Evolutionary conservation across 2,113 vertebrate species (phyloP), one percentile per base, ranked within the genome.

Genomic region (Connochaetes taurinus): DNA sequence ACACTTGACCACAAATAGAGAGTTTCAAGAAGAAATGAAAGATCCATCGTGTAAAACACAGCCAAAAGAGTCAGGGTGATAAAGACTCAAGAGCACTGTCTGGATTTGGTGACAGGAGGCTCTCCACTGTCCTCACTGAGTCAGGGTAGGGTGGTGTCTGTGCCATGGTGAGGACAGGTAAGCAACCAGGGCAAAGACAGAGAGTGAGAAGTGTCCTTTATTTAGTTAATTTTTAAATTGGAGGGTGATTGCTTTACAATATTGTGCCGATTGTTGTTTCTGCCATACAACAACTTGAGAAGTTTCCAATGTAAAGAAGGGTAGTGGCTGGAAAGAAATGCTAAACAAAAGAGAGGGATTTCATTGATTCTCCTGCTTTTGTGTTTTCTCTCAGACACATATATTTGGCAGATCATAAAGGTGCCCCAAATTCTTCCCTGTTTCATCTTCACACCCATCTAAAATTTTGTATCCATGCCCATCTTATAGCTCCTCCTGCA

Each of bases 71-170:
- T 14, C 11, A 4, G 57, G 43, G 7, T 4, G 50, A 7, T 31
- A 33, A 64, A 47, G 36, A 45, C 29, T 0, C 13, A 31, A 33
- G 27, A 7, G 23, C 1, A 31, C 12, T 0, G 0, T 52, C 55
- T 0, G 3, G 87, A 50, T 7, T 3, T n/a, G 55, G 45, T 23
- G 31, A 10, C 1, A 5, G 11, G 40, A 2, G 1, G 60, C 17
- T 45, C 27, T 31, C 36, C 21, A 15, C 31, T 1, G 19, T 4
- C 53, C 53, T 87, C 87, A 6, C n/a, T 0, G 50, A 87, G 58
- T 40, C 36, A 27, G 84, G 25, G 9, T 45, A 25, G 31, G 14
- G 45, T 16, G 27, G 25, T 21, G 53, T 76, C 47, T 33, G 40
- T 5, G 33, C n/a, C 3, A 15, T 2, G 13, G 62, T 9, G 21